These are phyloP conservation scores for Malachius bipustulatus DNA, from an alignment of 2,888 invertebrate species.

Conservation along the genomic window DNA sequence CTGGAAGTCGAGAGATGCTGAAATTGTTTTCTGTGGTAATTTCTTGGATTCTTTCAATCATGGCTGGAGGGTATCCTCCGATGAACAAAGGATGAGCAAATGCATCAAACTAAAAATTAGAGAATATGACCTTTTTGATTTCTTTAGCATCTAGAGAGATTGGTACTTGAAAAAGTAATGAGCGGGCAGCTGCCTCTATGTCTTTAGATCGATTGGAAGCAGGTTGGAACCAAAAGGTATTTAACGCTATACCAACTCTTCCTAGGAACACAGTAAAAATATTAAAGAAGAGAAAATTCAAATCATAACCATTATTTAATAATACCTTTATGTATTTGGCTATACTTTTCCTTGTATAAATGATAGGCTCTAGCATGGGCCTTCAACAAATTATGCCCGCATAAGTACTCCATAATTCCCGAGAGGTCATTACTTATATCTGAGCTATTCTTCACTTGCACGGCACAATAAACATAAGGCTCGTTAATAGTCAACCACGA, in stretches of 20 bases:
- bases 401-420: constrained; percentile 49
- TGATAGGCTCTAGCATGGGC: constrained; percentile 54
- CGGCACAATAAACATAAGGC: constrained; percentile 31
- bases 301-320: too few species aligned
- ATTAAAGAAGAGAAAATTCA: too few species aligned
- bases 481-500: constrained; percentile 47
- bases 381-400: constrained; percentile 48
- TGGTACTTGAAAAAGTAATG: constrained; percentile 40
- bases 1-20: constrained; percentile 36
- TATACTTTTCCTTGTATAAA: constrained; percentile 43
- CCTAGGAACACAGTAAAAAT: too few species aligned
- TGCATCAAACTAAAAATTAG: constrained; percentile 34
- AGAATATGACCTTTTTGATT: background rate
- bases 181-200: constrained; percentile 38
- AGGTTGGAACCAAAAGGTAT: constrained; percentile 42
- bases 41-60: constrained; percentile 17
- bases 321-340: constrained; percentile 25
- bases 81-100: constrained; percentile 39
- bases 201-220: constrained; percentile 37
- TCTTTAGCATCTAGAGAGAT: background rate
- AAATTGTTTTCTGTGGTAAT: constrained; percentile 18
- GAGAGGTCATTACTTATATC: constrained; percentile 41
- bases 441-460: constrained; percentile 28
- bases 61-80: constrained; percentile 20
- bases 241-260: constrained; percentile 43